These are phyloP conservation scores for Fragum sueziense DNA, from an alignment of 2,888 invertebrate species.

Conservation along the genomic window DNA sequence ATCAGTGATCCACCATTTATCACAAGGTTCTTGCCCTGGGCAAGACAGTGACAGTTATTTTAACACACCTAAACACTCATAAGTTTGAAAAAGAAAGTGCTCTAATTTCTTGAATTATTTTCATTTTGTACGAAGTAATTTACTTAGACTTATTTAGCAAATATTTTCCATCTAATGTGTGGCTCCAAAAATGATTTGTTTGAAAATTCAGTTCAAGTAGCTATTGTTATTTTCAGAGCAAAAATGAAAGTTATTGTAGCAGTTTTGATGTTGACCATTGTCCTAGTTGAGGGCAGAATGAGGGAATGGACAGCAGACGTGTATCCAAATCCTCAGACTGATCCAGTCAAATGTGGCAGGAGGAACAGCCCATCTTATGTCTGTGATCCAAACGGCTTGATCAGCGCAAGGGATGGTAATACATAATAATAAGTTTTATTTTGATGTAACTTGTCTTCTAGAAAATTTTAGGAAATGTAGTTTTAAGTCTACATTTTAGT, in stretches of 20 bases:
- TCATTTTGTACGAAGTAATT: too few relatives aligned
- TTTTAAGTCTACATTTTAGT: too few relatives aligned
- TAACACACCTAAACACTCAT: too few relatives aligned
- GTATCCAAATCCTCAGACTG: conserved; percentile 62
- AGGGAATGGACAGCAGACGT: conserved; percentile 59
- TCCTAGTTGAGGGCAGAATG: conserved; percentile 2
- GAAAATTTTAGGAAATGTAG: too few relatives aligned
- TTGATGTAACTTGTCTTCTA: too few relatives aligned
- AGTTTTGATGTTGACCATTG: neutral
- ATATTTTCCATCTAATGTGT: too few relatives aligned
- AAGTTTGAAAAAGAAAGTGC: too few relatives aligned
- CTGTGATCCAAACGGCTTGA: conserved; percentile 66
- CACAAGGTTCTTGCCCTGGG: neutral
- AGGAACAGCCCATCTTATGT: conserved; percentile 58
- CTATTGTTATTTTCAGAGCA: conserved; percentile 3
- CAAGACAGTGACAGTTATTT: neutral
- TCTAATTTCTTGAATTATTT: too few relatives aligned
- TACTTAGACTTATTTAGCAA: too few relatives aligned
- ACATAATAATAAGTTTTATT: too few relatives aligned
- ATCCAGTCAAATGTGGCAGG: conserved; percentile 50
- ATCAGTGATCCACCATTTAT: neutral
- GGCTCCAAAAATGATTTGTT: too few relatives aligned
- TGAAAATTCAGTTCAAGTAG: too few relatives aligned
- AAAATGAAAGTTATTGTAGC: neutral
- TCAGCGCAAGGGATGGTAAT: conserved; percentile 59